These are phyloP conservation scores for Porites lutea DNA, from an alignment of 64 coral and sea anemone species.

Conservation along the genomic window DNA sequence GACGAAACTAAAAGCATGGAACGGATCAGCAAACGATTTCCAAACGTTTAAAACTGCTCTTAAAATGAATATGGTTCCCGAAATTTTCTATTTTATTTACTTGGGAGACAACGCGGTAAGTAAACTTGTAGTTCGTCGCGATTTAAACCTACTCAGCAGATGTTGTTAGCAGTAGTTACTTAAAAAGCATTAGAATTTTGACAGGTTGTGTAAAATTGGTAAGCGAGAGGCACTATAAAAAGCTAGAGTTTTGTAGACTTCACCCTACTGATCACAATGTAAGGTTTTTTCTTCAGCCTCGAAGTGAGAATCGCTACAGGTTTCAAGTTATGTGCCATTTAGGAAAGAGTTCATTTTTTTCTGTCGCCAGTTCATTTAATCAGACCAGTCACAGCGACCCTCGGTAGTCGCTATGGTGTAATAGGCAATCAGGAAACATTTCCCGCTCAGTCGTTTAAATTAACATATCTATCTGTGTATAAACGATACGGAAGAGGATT, in stretches of 20 bases:
- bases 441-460: constrained; percentile 4
- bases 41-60: background rate
- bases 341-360: background rate
- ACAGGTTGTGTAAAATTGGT: no score
- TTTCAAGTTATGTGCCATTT: no score
- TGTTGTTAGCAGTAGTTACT: background rate
- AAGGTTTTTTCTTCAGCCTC: no score
- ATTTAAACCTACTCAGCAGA: background rate
- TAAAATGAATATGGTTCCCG: constrained; percentile 48
- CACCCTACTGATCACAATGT: no score
- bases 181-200: background rate
- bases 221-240: no score
- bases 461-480: constrained; percentile 7
- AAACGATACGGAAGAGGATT: background rate
- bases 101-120: constrained; percentile 77
- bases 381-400: background rate
- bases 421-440: constrained; percentile 48
- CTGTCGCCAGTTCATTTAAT: background rate
- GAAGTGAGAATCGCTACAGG: no score
- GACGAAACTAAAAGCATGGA: background rate
- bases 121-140: background rate
- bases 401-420: constrained; percentile 34
- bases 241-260: no score
- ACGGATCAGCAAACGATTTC: background rate
- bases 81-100: constrained; percentile 87